Conservation (phyloP, 2,797 vertebrate genomes). For the Hippocampus kuda region DNA sequence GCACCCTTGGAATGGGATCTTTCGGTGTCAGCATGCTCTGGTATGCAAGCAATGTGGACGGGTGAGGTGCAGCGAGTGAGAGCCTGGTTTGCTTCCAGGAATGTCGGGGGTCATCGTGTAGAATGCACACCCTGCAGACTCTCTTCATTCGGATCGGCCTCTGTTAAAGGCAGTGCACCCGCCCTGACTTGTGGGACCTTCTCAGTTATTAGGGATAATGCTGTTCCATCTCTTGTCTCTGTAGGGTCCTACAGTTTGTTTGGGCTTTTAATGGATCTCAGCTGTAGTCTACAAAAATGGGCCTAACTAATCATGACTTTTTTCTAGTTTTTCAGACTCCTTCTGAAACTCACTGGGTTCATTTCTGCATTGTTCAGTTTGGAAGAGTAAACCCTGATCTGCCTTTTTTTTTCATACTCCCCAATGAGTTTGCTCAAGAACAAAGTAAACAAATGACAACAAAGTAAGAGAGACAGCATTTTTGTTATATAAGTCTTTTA, state of each 20-base stretch:
- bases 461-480: neutral
- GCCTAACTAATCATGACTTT: constrained; percentile 39
- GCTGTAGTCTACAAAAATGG: constrained; percentile 21
- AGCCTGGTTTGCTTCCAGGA: constrained; percentile 48
- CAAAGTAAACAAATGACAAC: neutral
- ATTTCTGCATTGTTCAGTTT: neutral
- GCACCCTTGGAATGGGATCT: constrained; percentile 22
- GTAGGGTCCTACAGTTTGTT: constrained; percentile 38
- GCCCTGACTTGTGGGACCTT: constrained; percentile 32
- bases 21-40: constrained; percentile 24
- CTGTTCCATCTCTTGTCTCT: constrained; percentile 33
- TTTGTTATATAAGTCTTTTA: neutral
- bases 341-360: constrained; percentile 25
- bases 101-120: constrained; percentile 46
- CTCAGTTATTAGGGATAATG: constrained; percentile 37
- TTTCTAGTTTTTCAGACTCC: constrained; percentile 32
- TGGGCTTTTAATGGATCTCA: constrained; percentile 36
- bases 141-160: constrained; percentile 31
- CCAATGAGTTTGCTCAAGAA: neutral
- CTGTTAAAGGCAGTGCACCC: constrained; percentile 32
- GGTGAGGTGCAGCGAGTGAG: constrained; percentile 41
- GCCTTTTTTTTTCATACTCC: neutral
- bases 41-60: constrained; percentile 48
- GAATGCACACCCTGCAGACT: constrained; percentile 49
- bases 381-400: neutral